A percentile compares a stretch with the other conserved stretches of the same genome.
phyloP scores from a whole-genome alignment of 2,797 vertebrate genomes.

The Scarus forsteni region DNA sequence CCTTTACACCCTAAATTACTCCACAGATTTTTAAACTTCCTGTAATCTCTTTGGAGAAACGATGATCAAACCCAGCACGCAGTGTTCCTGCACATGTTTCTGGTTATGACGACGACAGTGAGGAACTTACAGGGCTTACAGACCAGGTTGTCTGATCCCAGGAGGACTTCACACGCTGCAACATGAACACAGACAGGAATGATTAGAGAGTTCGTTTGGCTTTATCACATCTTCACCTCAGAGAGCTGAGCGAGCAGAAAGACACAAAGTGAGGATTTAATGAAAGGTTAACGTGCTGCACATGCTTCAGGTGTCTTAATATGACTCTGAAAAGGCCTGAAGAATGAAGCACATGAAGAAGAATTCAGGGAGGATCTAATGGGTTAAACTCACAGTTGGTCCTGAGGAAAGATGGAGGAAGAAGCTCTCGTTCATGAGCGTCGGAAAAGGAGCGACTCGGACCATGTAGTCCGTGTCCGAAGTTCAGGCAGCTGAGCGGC shows the following conservation, averaged over 20 bases:
- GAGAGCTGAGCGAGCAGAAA: no score
- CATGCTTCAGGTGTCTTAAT: no score
- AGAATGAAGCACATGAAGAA: no score
- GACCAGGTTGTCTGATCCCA: constrained; percentile 94
- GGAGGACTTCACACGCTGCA: constrained; percentile 93
- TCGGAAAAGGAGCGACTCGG: constrained; percentile 94
- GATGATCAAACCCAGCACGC: background rate
- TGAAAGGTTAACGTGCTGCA: no score
- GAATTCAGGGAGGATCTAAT: no score
- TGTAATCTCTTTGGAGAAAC: background rate
- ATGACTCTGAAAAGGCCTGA: no score
- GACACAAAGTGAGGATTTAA: no score
- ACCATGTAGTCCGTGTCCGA: constrained; percentile 98
- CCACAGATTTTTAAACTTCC: background rate
- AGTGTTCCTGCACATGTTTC: constrained; percentile 32
- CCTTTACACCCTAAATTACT: background rate
- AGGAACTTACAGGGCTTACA: constrained; percentile 96
- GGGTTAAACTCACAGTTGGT: constrained; percentile 90
- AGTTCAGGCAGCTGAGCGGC: constrained; percentile 91
- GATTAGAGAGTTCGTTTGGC: background rate
- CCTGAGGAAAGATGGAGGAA: constrained; percentile 96
- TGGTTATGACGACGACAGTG: constrained; percentile 29
- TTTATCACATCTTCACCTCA: background rate
- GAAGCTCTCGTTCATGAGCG: constrained; percentile 96
- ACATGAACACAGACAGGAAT: constrained; percentile 36